These are phyloP conservation scores for Andrena trimmerana DNA, from an alignment of 2,888 invertebrate species.

Conservation along the genomic window DNA sequence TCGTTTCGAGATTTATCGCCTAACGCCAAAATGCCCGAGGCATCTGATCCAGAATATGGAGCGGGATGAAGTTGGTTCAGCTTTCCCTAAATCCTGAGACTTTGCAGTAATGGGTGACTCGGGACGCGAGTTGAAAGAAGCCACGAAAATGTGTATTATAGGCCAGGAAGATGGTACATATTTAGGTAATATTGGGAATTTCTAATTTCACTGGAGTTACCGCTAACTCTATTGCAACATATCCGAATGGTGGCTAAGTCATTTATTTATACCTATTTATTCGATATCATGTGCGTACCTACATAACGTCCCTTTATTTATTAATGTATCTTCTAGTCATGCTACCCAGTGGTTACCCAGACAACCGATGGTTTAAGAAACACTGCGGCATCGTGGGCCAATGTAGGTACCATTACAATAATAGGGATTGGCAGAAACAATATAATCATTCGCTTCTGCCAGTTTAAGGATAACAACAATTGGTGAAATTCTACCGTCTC, in stretches of 20 bases:
- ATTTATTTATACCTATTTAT: not conserved
- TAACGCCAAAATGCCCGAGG: slow-evolving; percentile 55
- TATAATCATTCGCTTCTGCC: slow-evolving; percentile 47
- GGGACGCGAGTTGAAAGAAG: not conserved
- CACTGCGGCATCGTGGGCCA: slow-evolving; percentile 6
- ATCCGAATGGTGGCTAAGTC: not conserved
- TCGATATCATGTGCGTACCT: not conserved
- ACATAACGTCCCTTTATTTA: not conserved
- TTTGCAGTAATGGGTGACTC: not conserved
- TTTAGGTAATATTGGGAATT: too few relatives aligned
- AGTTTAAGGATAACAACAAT: slow-evolving; percentile 62
- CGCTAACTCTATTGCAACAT: not conserved
- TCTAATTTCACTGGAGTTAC: too few relatives aligned
- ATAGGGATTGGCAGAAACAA: slow-evolving; percentile 62
- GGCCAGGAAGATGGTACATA: too few relatives aligned
- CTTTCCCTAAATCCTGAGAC: not conserved
- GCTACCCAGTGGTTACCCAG: not conserved
- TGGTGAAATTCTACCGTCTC: slow-evolving; percentile 47
- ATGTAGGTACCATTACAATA: slow-evolving; percentile 66
- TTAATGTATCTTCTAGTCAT: slow-evolving; percentile 7
- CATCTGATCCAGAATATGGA: slow-evolving; percentile 19
- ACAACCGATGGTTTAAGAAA: slow-evolving; percentile 25
- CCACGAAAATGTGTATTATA: too few relatives aligned
- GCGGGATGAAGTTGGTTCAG: slow-evolving; percentile 13
- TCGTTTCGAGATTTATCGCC: slow-evolving; percentile 71